Conservation (phyloP, 2,888 invertebrate species). For the Dysmachus trigonus region DNA sequence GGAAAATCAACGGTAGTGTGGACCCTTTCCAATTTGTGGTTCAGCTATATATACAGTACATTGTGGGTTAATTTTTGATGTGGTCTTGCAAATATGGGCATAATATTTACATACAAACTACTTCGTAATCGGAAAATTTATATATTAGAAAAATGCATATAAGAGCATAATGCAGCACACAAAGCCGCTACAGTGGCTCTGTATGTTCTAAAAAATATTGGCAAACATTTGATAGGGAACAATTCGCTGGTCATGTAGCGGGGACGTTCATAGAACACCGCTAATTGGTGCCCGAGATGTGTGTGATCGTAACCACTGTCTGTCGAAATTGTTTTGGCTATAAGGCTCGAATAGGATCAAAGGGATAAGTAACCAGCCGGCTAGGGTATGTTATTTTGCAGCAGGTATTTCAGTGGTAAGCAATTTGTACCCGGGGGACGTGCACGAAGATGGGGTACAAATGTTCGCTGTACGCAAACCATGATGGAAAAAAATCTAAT, state of each 20-base stretch:
- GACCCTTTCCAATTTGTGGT: not conserved
- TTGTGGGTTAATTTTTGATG: slow-evolving; percentile 28
- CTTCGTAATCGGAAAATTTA: slow-evolving; percentile 31
- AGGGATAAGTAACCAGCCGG: not conserved
- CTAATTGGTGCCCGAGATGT: slow-evolving; percentile 1
- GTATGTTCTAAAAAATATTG: slow-evolving; percentile 5
- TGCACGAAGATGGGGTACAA: not conserved
- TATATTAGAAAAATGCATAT: slow-evolving; percentile 6
- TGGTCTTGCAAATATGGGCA: not conserved
- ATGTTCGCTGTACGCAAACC: not conserved
- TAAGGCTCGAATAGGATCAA: not conserved
- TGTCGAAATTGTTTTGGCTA: not conserved
- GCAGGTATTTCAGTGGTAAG: slow-evolving; percentile 3
- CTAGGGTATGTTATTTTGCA: not conserved
- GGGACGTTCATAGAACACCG: not conserved
- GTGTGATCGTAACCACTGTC: slow-evolving; percentile 9
- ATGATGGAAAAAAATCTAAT: not conserved
- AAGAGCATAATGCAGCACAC: not conserved
- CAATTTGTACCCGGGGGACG: not conserved
- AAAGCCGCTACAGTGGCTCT: not conserved
- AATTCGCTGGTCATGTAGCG: not conserved
- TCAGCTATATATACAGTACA: not conserved
- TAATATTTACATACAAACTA: not conserved
- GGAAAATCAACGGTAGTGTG: not conserved
- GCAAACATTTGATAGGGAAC: slow-evolving; percentile 2